Evolutionary conservation across 2,888 invertebrate genomes (phyloP).

Genomic region (Tetrapedia diversipes): DNA sequence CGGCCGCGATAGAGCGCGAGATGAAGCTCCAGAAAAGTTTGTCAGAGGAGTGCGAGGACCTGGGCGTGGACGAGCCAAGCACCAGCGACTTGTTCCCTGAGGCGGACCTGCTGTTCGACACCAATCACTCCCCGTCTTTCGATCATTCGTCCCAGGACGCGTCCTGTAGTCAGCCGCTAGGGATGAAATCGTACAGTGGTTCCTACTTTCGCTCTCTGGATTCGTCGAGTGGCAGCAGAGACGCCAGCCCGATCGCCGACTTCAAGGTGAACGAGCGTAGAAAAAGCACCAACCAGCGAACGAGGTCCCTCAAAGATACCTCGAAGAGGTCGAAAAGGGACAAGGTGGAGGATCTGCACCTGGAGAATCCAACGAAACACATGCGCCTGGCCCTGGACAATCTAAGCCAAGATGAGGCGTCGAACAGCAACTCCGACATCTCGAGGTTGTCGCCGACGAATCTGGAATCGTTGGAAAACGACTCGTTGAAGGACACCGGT

Average conservation of each 20-base stretch:
- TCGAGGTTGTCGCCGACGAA: conserved; percentile 76
- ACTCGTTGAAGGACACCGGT: conserved; percentile 67
- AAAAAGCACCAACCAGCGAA: conserved; percentile 70
- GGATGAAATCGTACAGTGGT: conserved; percentile 77
- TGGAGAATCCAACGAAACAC: conserved; percentile 69
- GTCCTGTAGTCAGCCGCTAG: conserved; percentile 79
- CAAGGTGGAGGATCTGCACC: conserved; percentile 62
- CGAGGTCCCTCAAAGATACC: conserved; percentile 67
- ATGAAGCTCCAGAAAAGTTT: conserved; percentile 87
- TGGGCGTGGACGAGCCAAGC: conserved; percentile 91
- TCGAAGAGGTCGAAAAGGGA: conserved; percentile 66
- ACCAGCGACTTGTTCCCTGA: conserved; percentile 91
- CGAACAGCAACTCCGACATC: conserved; percentile 77
- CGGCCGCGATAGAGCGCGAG: conserved; percentile 85
- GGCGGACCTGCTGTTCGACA: conserved; percentile 89
- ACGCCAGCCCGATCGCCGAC: conserved; percentile 83
- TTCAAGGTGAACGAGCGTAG: conserved; percentile 76
- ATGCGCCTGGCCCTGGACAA: conserved; percentile 76
- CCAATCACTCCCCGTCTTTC: conserved; percentile 88
- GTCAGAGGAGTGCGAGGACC: conserved; percentile 91
- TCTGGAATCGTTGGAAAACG: conserved; percentile 70
- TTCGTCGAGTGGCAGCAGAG: conserved; percentile 82
- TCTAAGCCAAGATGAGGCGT: conserved; percentile 78
- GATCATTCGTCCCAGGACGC: conserved; percentile 85
- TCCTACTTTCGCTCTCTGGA: conserved; percentile 81